Conservation (phyloP, 1,140 invertebrate genomes). For the Bilobella aurantiaca region DNA sequence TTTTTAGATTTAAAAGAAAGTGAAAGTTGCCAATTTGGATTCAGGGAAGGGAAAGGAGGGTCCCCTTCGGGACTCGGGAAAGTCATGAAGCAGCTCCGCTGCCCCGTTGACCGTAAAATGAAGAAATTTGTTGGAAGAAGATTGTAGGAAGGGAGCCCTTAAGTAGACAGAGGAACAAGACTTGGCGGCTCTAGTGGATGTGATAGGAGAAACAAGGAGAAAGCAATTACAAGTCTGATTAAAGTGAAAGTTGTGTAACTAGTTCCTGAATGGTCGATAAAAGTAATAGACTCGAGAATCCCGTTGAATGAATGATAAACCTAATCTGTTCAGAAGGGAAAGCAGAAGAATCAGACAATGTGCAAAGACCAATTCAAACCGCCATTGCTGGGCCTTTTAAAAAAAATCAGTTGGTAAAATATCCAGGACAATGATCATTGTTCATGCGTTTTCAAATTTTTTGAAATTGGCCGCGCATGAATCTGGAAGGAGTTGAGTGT, state of each 20-base stretch:
- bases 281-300: slow-evolving; percentile 3
- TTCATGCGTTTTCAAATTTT: not conserved
- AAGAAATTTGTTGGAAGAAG: no score
- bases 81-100: not conserved
- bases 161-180: no score
- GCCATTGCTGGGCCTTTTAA: no score
- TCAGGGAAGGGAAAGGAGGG: not conserved
- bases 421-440: not conserved
- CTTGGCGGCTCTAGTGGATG: no score
- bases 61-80: not conserved
- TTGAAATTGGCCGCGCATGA: no score
- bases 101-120: slow-evolving; percentile 1
- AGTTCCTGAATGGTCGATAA: not conserved
- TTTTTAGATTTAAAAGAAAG: not conserved
- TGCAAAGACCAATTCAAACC: not conserved
- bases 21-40: not conserved
- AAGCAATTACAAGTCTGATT: slow-evolving; percentile 7
- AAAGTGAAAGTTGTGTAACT: not conserved
- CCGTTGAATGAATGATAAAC: slow-evolving; percentile 6
- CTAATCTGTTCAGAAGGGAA: not conserved
- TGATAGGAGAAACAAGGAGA: not conserved
- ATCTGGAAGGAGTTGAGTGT: no score
- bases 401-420: not conserved
- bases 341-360: not conserved
- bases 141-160: no score